Evolutionary conservation across 2,888 invertebrate species (phyloP).

Genomic region (Temnothorax rugatulus): DNA sequence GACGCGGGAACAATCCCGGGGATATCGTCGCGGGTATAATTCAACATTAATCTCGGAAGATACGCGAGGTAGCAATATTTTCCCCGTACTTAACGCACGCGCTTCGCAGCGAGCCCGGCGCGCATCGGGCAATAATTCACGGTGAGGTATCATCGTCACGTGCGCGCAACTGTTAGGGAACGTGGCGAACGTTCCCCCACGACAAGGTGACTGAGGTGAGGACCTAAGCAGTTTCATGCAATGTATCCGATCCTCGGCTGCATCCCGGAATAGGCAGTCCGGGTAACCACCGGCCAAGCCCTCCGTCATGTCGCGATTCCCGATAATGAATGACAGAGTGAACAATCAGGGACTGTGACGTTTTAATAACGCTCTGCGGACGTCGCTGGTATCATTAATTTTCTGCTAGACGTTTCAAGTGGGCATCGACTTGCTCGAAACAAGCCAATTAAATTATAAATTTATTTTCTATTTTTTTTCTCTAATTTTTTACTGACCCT

Average conservation of each 20-base stretch:
- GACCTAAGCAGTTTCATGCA: slow-evolving; percentile 26
- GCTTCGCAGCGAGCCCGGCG: slow-evolving; percentile 35
- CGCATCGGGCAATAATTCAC: slow-evolving; percentile 66
- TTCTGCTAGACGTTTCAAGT: background rate
- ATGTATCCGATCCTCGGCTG: slow-evolving; percentile 5
- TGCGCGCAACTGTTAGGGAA: slow-evolving; percentile 60
- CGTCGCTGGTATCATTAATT: slow-evolving; percentile 27
- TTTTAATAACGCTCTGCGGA: slow-evolving; percentile 39
- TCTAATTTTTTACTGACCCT: background rate
- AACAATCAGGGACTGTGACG: slow-evolving; percentile 40
- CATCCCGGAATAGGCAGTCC: slow-evolving; percentile 21
- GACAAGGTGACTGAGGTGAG: slow-evolving; percentile 39
- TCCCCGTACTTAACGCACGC: slow-evolving; percentile 41
- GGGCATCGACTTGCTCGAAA: background rate
- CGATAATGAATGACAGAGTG: slow-evolving; percentile 34
- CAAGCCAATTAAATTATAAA: slow-evolving; percentile 6
- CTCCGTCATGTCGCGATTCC: slow-evolving; percentile 31
- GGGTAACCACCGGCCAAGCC: background rate
- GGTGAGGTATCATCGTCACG: slow-evolving; percentile 70
- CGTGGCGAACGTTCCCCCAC: slow-evolving; percentile 44
- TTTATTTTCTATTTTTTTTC: background rate
- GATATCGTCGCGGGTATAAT: slow-evolving; percentile 44
- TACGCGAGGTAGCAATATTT: slow-evolving; percentile 57
- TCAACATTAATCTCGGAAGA: slow-evolving; percentile 57
- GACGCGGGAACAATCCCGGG: slow-evolving; percentile 41